Base-by-base conservation (phyloP, 1,140 invertebrate species). In the Amyelois transitella region DNA sequence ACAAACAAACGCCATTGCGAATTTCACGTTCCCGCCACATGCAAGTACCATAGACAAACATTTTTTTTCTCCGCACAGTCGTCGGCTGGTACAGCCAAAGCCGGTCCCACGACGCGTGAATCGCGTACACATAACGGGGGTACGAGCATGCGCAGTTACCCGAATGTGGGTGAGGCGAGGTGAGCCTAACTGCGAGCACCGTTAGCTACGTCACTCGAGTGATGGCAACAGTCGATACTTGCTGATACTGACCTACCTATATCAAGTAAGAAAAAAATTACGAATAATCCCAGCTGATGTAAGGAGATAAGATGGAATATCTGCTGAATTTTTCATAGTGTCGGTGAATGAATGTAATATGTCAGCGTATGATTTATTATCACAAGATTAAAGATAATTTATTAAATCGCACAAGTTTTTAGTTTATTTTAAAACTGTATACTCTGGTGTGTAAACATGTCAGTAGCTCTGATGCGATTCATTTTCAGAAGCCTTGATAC, bases 81-180 rank as follows among this genome's bases (percentile, higher is more conserved):
- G 17, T 53, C 28, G 22, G 22, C 22, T 17, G 17, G 21, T 49
- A 51, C 45, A 51, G 45, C 53, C n/a, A 18, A 18, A 25, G 53
- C 53, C 58, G 58, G 58, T 67, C 66, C 66, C 62, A 70, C 63
- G 69, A 60, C 69, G 69, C 59, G 55, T 53, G 57, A 66, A 81
- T 69, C 78, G 72, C 72, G 78, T 69, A 58, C 76, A 70, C 60
- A 69, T 81, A 81, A 81, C 78, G 78, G 77, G 58, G 57, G 60
- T 55, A 61, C 61, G 67, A 69, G 67, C 69, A 61, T 63, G 67
- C 70, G 67, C 69, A 81, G 81, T 81, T 81, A 81, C 60, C 67
- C 59, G 81, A 81, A 82, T 82, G 81, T 85, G 76, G 81, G 81
- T 82, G 79, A 85, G 71, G 65, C 74, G 78, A 81, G 73, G 69